Conservation (phyloP, 2,113 vertebrate species). For the Argyrosomus japonicus region DNA sequence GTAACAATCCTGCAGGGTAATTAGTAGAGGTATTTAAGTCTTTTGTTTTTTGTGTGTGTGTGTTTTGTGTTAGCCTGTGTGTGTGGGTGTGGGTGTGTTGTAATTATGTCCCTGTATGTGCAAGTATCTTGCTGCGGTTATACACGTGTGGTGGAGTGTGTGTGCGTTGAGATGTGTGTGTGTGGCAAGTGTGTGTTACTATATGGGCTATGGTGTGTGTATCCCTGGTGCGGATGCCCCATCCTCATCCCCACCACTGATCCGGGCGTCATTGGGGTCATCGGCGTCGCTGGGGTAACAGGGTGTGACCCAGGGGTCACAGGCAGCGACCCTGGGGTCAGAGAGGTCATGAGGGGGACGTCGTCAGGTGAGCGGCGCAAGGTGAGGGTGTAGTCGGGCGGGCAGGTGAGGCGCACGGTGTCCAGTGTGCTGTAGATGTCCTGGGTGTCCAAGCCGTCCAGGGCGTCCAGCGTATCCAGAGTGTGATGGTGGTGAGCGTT, state of each 20-base stretch:
- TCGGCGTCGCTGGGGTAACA: constrained; percentile 79
- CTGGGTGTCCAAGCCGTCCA: constrained; percentile 82
- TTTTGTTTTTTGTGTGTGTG: constrained; percentile 51
- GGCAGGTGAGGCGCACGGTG: constrained; percentile 92
- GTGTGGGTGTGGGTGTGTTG: background rate
- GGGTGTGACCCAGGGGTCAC: constrained; percentile 82
- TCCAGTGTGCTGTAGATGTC: constrained; percentile 86
- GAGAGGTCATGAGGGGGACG: constrained; percentile 93
- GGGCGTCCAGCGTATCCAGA: constrained; percentile 80
- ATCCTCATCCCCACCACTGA: constrained; percentile 92
- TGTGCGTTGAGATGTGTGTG: constrained; percentile 87
- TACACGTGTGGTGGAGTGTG: constrained; percentile 97
- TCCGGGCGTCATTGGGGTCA: constrained; percentile 95
- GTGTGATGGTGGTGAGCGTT: constrained; percentile 83
- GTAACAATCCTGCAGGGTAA: constrained; percentile 83
- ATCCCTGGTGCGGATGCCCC: constrained; percentile 92
- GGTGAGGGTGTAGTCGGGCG: constrained; percentile 95
- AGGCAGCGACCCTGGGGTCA: constrained; percentile 84
- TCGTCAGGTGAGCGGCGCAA: constrained; percentile 94
- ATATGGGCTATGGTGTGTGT: constrained; percentile 89
- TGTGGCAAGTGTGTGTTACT: constrained; percentile 96
- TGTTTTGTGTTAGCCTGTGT: constrained; percentile 14
- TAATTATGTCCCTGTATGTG: constrained; percentile 57
- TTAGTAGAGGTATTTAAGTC: constrained; percentile 84
- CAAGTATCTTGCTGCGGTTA: constrained; percentile 82